Base-by-base conservation (phyloP, 2,888 invertebrate genomes). In the Seladonia tumulorum region DNA sequence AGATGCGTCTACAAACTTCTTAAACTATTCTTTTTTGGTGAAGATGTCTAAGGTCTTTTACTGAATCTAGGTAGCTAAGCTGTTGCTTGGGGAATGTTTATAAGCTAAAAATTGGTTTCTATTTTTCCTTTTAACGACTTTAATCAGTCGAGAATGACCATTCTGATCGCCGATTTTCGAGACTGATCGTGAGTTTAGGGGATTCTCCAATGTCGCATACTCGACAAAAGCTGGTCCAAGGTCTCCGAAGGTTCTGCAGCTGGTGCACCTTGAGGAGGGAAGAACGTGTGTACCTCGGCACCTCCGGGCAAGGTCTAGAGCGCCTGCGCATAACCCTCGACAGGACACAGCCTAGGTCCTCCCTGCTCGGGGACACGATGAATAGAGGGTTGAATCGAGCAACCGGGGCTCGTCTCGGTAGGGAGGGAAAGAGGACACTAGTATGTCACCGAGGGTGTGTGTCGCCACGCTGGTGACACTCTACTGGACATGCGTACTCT, bases 401-500 rank as follows among this genome's bases (percentile, higher is more conserved):
- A 82, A 22, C 53, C 53, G 22, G 53, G 22, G 83, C 71, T 49
- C 72, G 71, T 63, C 57, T 35, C 74, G 39, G 42, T 42, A 57
- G 82, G 25, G 85, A 88, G 86, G 81, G 77, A 81, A 81, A 57
- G 72, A 80, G 86, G 74, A 68, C 53, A 22, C 77, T 75, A 84
- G 75, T 88, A 89, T 93, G 90, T 92, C 92, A 92, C 92, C 91
- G 88, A 81, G 89, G 85, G 85, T 87, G 90, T 90, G 90, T 87
- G 89, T 87, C 91, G 89, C 91, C 87, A 75, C 79, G 81, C 53
- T 86, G 94, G 94, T 94, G 94, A 94, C 94, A 94, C 83, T 82
- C 83, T 60, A 70, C 68, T 80, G 94, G 94, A 93, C 95, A 95
- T 95, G 95, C 95, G 95, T 95, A 94, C 93, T 94, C 85, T 89